Base-by-base conservation (phyloP, 2,113 vertebrate genomes). In the Nibea albiflora region DNA sequence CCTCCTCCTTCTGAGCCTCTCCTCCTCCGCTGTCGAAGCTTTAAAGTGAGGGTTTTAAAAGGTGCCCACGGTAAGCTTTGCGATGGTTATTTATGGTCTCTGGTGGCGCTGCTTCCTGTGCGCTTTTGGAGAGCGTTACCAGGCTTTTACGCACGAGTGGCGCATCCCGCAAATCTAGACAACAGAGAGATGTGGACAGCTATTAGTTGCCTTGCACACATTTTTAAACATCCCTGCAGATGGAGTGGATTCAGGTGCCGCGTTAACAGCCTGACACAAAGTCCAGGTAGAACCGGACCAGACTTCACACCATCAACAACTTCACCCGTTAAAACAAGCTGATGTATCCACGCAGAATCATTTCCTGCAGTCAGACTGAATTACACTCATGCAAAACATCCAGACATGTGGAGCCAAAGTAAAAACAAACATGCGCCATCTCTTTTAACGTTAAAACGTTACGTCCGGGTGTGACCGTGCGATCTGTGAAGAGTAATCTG, bases 81-180 rank as follows among this genome's bases (percentile, higher is more conserved):
- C 4, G 73, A 19, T 22, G 80, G 4, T 72, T 15, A 3, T 28
- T 53, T n/a, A 35, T n/a, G 22, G 50, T 39, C 12, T 24, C 0
- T 26, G 9, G 58, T 10, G 0, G 22, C 5, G 24, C 3, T 12
- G 39, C 24, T 46, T 58, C 75, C 20, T 44, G 61, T 22, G 75
- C 76, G 79, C 62, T 66, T 39, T 53, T 22, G 75, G 22, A 52
- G 71, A 56, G 28, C n/a, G 64, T 57, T 39, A 54, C 68, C 58
- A 46, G 47, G 17, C 11, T 50, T 84, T 85, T 87, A 85, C 81
- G 90, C 88, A 81, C 14, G 70, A 71, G 65, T 63, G 63, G 70
- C 84, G 83, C 86, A 64, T 73, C 74, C 26, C 10, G 11, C 35
- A 56, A 52, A 76, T 50, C 89, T 90, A 62, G 22, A 82, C 42